Evolutionary conservation across 2,888 invertebrate genomes (phyloP), one percentile per base, ranked within the genome.

Genomic region (Laspeyria flexula): DNA sequence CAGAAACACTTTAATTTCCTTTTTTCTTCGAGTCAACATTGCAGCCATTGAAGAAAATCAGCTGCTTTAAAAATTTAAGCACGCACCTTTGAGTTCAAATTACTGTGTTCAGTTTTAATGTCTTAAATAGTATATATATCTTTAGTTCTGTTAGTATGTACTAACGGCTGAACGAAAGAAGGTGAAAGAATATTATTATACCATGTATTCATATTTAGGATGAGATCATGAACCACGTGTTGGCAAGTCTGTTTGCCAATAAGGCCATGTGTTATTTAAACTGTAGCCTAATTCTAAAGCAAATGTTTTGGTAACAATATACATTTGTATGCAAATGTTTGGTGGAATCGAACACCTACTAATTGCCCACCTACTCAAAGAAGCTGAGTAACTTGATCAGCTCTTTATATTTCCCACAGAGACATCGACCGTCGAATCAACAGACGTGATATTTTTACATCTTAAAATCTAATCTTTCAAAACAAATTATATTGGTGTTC

Each of bases 371-470:
- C 54, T 58, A 53, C 60, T 67, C 63, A 45, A 59, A 60, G 64
- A 64, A 57, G 46, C 45, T 55, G 44, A 43, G 73, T 75, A 75
- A 78, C 63, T 51, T 69, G 67, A 77, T 64, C 48, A 62, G 34
- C 59, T 79, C 83, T 84, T 84, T 85, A 81, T 84, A 65, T 74
- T 57, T 60, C 56, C 56, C 63, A 68, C 77, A 70, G 66, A 77
- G 74, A 78, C 81, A 74, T 71, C 74, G 77, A 79, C 79, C 77
- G 71, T 61, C 62, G 65, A 65, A 59, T 71, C 55, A 75, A 64
- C 59, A 78, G 66, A 79, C 81, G 78, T 80, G 79, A 79, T 67
- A 72, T 77, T 82, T 83, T 81, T 75, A 65, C 62, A 65, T 73
- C 55, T 57, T 48, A 53, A 43, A 75, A 75, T 71, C 74, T 78